Evolutionary conservation across 1,140 invertebrate species (phyloP).

Genomic region (Ditylenchus dipsaci): DNA sequence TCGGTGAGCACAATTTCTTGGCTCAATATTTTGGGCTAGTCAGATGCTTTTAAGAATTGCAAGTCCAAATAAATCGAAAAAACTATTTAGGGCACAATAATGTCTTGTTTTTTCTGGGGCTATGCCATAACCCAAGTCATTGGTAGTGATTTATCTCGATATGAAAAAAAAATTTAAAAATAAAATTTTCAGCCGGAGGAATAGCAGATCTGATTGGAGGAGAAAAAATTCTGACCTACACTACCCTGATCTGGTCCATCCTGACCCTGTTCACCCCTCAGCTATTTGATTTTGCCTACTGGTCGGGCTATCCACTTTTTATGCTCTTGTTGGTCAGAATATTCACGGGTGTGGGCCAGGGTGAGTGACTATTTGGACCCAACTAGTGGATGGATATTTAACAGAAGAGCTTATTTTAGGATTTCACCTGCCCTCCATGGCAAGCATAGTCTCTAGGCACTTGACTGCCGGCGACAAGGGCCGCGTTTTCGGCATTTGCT

Average conservation of each 20-base stretch:
- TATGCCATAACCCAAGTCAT: conserved; percentile 71
- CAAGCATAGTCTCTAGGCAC: conserved; percentile 69
- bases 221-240: conserved; percentile 67
- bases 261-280: conserved; percentile 69
- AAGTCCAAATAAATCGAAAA: background rate
- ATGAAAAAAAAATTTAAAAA: no score
- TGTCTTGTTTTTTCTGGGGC: conserved; percentile 75
- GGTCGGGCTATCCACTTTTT: conserved; percentile 63
- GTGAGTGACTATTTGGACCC: conserved; percentile 50
- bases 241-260: conserved; percentile 68
- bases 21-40: no score
- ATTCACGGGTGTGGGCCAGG: conserved; percentile 70
- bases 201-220: conserved; percentile 70
- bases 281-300: conserved; percentile 65
- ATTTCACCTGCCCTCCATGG: conserved; percentile 72
- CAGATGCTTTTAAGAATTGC: background rate
- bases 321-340: conserved; percentile 66
- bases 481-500: conserved; percentile 69
- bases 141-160: conserved; percentile 55
- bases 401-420: conserved; percentile 49
- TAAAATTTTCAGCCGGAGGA: conserved; percentile 63
- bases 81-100: conserved; percentile 64
- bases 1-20: conserved; percentile 60
- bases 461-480: conserved; percentile 68
- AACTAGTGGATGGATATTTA: background rate